These are phyloP conservation scores for Branchinecta lindahli DNA, from an alignment of 1,140 invertebrate species.

Conservation along the genomic window DNA sequence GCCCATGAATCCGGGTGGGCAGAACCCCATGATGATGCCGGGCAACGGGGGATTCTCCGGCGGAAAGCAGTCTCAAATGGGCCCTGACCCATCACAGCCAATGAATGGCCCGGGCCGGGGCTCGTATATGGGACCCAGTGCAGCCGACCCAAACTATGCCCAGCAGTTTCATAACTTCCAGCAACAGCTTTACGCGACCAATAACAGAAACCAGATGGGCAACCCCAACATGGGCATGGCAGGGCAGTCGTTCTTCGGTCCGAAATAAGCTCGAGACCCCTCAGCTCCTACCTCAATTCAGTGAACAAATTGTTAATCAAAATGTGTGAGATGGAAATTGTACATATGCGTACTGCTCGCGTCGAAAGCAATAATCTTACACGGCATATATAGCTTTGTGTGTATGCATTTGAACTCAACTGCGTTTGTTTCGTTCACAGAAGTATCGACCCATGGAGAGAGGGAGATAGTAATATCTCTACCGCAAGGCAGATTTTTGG, in stretches of 20 bases:
- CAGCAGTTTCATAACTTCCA: slow-evolving; percentile 91
- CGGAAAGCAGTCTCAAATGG: slow-evolving; percentile 26
- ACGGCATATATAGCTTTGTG: not conserved
- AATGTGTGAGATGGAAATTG: not conserved
- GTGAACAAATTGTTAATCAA: not conserved
- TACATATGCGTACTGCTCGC: not conserved
- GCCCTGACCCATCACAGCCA: slow-evolving; percentile 17
- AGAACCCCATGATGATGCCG: slow-evolving; percentile 23
- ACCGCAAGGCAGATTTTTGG: too few relatives aligned
- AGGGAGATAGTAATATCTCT: too few relatives aligned
- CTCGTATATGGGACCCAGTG: slow-evolving; percentile 64
- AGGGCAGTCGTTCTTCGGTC: slow-evolving; percentile 20
- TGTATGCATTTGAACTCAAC: not conserved
- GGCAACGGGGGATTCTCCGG: slow-evolving; percentile 24
- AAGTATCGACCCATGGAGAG: not conserved
- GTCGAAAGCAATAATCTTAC: not conserved
- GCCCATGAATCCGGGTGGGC: slow-evolving; percentile 16
- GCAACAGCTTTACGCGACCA: slow-evolving; percentile 80
- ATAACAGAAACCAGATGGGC: slow-evolving; percentile 42
- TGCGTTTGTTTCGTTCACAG: not conserved
- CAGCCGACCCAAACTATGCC: slow-evolving; percentile 76
- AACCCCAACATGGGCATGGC: slow-evolving; percentile 21
- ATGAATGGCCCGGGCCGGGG: slow-evolving; percentile 40
- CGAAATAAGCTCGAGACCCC: slow-evolving; percentile 17
- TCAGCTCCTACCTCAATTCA: not conserved